Evolutionary conservation across 1,140 invertebrate genomes (phyloP), one percentile per base, ranked within the genome.

Genomic region (Pseudoatta argentina): DNA sequence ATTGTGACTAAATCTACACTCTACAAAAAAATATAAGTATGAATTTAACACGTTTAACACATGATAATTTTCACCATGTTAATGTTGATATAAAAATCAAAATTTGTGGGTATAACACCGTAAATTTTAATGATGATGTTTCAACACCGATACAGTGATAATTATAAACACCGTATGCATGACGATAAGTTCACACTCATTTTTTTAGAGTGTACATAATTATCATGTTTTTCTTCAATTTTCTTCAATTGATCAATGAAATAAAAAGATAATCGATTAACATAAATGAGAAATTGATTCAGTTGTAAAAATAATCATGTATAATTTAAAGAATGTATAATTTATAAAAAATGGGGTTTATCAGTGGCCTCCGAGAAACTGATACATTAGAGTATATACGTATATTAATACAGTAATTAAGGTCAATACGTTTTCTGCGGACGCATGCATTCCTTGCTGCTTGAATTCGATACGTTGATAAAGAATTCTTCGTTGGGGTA

Each of bases 401-500:
- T 66, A 66, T 66, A 66, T 78, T 14, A 39, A 18, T 59, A 48
- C 6, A 18, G 7, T n/a, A 67, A 55, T 69, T 79, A 55, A 79
- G 63, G 48, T 39, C 64, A 69, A 7, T 18, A 10, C 14, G 8
- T 79, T 79, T 57, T 69, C 8, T 69, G 63, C 64, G 1, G 30
- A 71, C 48, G n/a, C 10, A 16, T 55, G 77, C 64, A 81, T 81
- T 81, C 55, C 21, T 71, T 24, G 21, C 10, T 21, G 8, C 0
- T 14, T 16, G 64, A 69, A 8, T 48, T 81, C 5, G 64, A 30
- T 48, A 66, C 5, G 2, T 14, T 2, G 3, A 21, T 16, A 39
- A 77, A 76, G 12, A 48, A 78, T 48, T 3, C 8, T 39, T 8
- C 63, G 30, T 3, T n/a, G 1, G 18, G 2, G 2, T 21, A 34